Percentiles rank a stretch among this genome's conserved stretches.
Evolutionary conservation across 2,113 vertebrate species (phyloP).

Genomic region (Tautogolabrus adspersus): DNA sequence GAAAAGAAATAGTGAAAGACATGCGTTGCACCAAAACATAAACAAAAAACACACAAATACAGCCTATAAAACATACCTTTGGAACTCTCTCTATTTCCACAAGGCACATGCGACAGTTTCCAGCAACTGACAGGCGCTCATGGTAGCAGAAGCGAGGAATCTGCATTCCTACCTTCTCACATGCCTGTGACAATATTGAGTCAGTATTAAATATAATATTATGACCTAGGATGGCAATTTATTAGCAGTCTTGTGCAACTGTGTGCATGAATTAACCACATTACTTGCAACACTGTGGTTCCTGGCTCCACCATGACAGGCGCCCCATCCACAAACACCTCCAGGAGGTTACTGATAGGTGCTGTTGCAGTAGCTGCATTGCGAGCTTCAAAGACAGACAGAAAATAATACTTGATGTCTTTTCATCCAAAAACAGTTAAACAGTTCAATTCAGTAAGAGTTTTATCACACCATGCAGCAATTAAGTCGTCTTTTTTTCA

Average conservation of each 20-base stretch:
- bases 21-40: neutral
- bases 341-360: conserved; percentile 89
- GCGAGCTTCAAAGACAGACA: conserved; percentile 76
- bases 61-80: conserved; percentile 84
- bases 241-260: neutral
- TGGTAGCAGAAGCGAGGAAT: conserved; percentile 98
- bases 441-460: too few species aligned
- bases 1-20: too few species aligned
- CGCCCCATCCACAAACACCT: conserved; percentile 94
- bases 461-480: neutral
- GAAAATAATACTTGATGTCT: neutral
- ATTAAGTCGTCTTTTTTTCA: neutral
- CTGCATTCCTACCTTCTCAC: conserved; percentile 94
- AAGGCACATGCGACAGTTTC: conserved; percentile 97
- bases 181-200: conserved; percentile 83
- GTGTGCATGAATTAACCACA: neutral
- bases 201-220: conserved; percentile 12
- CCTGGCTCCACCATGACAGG: conserved; percentile 92
- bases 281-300: conserved; percentile 95
- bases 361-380: conserved; percentile 79
- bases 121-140: conserved; percentile 94
- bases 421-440: neutral
- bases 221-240: neutral
- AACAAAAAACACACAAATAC: neutral
- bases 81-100: conserved; percentile 97